Percentiles rank a stretch among this genome's conserved stretches.
These are phyloP conservation scores for Listrodromus nycthemerus DNA, from an alignment of 2,888 invertebrate species.

Conservation along the genomic window DNA sequence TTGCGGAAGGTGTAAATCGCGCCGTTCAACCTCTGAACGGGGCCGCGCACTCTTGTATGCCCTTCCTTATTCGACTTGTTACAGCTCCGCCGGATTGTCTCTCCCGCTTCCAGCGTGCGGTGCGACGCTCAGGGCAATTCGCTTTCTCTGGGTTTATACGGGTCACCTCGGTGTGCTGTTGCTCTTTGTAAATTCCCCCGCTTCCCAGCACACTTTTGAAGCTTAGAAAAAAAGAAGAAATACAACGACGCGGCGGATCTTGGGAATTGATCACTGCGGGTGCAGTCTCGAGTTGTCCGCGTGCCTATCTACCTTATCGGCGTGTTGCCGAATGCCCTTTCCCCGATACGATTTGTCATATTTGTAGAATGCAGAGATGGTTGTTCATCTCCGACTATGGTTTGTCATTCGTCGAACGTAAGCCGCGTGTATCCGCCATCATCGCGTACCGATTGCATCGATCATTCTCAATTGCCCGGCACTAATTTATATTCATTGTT, in stretches of 20 bases:
- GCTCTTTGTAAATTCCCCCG: slow-evolving; percentile 17
- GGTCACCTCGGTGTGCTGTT: slow-evolving; percentile 50
- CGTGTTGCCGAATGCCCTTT: too few species aligned
- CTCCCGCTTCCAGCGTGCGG: background rate
- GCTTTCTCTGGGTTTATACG: slow-evolving; percentile 33
- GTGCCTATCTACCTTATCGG: too few species aligned
- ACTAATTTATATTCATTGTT: slow-evolving; percentile 51
- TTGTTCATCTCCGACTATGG: background rate
- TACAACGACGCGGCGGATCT: background rate
- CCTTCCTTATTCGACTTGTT: slow-evolving; percentile 16
- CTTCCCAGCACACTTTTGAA: slow-evolving; percentile 15
- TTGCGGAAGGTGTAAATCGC: slow-evolving; percentile 75
- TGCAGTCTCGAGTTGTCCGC: too few species aligned
- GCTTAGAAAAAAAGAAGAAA: slow-evolving; percentile 2
- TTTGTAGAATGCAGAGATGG: background rate
- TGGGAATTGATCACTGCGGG: background rate
- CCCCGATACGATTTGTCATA: background rate
- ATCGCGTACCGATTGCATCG: background rate
- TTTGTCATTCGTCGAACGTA: slow-evolving; percentile 32
- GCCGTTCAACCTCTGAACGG: slow-evolving; percentile 56
- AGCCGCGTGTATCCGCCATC: background rate
- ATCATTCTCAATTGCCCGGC: slow-evolving; percentile 27
- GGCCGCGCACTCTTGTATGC: slow-evolving; percentile 38
- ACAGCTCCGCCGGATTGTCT: slow-evolving; percentile 16
- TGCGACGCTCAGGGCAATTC: slow-evolving; percentile 36